Base-by-base conservation (phyloP, 2,888 invertebrate genomes). In the Limnephilus lunatus region DNA sequence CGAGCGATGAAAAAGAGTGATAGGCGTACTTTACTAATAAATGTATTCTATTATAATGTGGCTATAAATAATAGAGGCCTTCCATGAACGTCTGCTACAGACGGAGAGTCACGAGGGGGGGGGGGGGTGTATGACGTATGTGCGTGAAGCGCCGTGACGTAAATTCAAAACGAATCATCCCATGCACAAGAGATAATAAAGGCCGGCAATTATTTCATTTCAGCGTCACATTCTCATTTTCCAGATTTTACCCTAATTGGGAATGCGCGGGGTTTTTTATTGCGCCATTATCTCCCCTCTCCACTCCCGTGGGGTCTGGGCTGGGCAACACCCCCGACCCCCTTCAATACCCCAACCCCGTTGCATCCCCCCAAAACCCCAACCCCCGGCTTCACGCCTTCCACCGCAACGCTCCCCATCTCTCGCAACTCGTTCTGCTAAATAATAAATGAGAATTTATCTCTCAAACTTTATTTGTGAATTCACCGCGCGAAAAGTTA, bases 211-310 rank as follows among this genome's bases (percentile, higher is more conserved):
- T 85, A 85, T 44, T 85, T 85, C 32, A 48, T 48, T 87, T 87
- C 53, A 53, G 31, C 32, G 19, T 68, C 25, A 68, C 87, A 32
- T 31, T 87, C 87, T 53, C 87, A 68, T 87, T 87, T 68, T 87
- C 48, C 85, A 85, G 85, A 85, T 85, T 85, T 85, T n/a, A 35
- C 85, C 68, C 68, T 87, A 87, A 87, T 87, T 87, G 87, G 87
- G 32, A 53, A 87, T 53, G 30, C 87, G 87, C 68, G 31, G 39
- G 87, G 48, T 85, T 68, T 87, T 87, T 87, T 68, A 68, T 87
- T n/a, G 87, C 68, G 30, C 87, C 87, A 87, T 87, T 87, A 87
- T 68, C 31, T 53, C 87, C 87, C 32, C 87, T 32, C 68, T 48
- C 87, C 85, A 83, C 12, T 12, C 85, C 39, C 85, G 44, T 3